Conservation (phyloP, 2,113 vertebrate genomes). For the Echinops telfairi region DNA sequence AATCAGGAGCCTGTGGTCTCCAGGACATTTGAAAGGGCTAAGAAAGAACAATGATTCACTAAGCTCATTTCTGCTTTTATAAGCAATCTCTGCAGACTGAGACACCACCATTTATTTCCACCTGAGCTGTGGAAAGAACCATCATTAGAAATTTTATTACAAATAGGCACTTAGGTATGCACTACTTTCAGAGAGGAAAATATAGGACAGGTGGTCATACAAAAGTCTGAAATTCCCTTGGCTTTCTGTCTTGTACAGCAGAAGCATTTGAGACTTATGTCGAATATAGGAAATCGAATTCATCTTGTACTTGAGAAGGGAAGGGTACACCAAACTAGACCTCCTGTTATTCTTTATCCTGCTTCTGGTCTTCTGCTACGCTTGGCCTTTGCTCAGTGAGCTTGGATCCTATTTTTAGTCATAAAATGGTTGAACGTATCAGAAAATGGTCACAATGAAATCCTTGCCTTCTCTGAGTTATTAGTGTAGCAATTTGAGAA, state of each 20-base stretch:
- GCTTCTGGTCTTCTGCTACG: constrained; percentile 5
- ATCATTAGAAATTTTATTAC: constrained; percentile 57
- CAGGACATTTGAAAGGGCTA: constrained; percentile 42
- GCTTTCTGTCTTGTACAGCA: neutral
- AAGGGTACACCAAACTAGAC: constrained; percentile 23
- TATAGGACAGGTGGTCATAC: constrained; percentile 25
- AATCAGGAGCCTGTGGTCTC: constrained; percentile 50
- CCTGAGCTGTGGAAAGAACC: constrained; percentile 51
- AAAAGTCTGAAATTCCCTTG: constrained; percentile 21
- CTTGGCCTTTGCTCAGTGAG: constrained; percentile 11
- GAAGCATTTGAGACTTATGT: constrained; percentile 4
- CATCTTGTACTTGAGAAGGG: constrained; percentile 50
- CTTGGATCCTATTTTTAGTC: constrained; percentile 22
- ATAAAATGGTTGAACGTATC: constrained; percentile 49
- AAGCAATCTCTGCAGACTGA: constrained; percentile 66
- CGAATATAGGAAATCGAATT: constrained; percentile 56
- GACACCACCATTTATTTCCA: constrained; percentile 48
- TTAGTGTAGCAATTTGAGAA: constrained; percentile 66
- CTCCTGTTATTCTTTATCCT: constrained; percentile 18
- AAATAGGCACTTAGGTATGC: constrained; percentile 66
- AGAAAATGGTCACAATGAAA: constrained; percentile 12
- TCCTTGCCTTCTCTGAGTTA: neutral
- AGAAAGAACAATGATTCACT: constrained; percentile 67
- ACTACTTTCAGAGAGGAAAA: neutral
- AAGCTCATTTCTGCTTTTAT: constrained; percentile 73